Evolutionary conservation across 1,140 invertebrate genomes (phyloP), one percentile per base, ranked within the genome.

Genomic region (Drosophila sechellia): DNA sequence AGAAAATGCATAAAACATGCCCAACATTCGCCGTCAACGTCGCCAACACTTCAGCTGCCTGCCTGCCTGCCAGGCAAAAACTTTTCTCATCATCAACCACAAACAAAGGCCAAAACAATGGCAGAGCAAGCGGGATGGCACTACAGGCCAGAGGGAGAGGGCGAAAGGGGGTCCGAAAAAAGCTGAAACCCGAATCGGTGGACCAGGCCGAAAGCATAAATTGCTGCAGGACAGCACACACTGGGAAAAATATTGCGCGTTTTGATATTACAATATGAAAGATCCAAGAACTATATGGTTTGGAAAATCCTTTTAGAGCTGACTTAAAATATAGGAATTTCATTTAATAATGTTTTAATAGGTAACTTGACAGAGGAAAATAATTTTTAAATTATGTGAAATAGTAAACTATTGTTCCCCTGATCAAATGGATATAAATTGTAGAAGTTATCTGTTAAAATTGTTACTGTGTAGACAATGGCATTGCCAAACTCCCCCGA

Each of bases 1-100:
- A 86, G 83, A 86, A 86, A 86, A 89, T 87, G 84, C 83, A 87
- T 87, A 87, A 87, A 87, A 87, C 84, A 87, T 87, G 84, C 79
- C 83, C 65, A 66, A 78, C 60, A 78, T 71, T 61, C 60, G 75
- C 66, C 80, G 80, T 87, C 83, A 87, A 87, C 84, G 84, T 86
- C 84, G 83, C 83, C 71, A 89, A 77, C 84, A 86, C 83, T 86
- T 86, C 83, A 86, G 76, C 83, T 84, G 79, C 76, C 84, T 77
- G 81, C 61, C 58, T 61, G 64, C 64, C 83, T 81, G 81, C 68
- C 81, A 84, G 84, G 84, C 84, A 89, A 87, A 89, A 89, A 89
- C 73, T 89, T 89, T 89, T 89, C 84, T 89, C 84, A 89, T 89
- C 84, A 89, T 89, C 84, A 89, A 89, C 84, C 84, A 80, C 84